Percentiles rank a stretch among this genome's conserved stretches.
Evolutionary conservation across 2,888 invertebrate genomes (phyloP).

Genomic region (Meliscaeva auricollis): DNA sequence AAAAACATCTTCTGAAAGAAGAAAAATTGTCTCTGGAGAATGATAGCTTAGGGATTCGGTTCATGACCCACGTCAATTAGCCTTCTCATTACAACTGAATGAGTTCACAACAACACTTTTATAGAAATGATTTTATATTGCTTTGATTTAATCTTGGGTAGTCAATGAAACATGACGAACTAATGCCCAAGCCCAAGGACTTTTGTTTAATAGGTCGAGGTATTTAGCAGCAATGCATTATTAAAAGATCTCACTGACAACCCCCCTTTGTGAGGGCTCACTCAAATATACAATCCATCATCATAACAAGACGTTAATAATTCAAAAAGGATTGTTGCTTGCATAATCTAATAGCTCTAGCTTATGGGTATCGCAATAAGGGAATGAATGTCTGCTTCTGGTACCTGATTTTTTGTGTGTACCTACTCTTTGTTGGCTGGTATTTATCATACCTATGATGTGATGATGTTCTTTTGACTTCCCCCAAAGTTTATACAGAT

Average conservation of each 20-base stretch:
- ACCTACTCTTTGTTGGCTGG: background rate
- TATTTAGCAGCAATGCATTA: slow-evolving; percentile 81
- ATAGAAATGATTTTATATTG: slow-evolving; percentile 12
- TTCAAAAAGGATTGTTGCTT: slow-evolving; percentile 76
- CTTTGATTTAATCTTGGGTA: slow-evolving; percentile 64
- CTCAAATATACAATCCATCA: slow-evolving; percentile 67
- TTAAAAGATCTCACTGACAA: slow-evolving; percentile 77
- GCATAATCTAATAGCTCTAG: slow-evolving; percentile 69
- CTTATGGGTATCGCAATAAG: slow-evolving; percentile 55
- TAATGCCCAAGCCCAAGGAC: slow-evolving; percentile 63
- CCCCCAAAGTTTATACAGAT: slow-evolving; percentile 19
- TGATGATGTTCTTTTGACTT: slow-evolving; percentile 58
- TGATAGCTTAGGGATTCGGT: slow-evolving; percentile 31
- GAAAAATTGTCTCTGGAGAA: slow-evolving; percentile 37
- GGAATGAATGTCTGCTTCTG: slow-evolving; percentile 51
- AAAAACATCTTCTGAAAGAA: background rate
- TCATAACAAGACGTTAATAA: slow-evolving; percentile 74
- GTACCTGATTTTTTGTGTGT: slow-evolving; percentile 54
- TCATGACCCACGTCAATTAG: slow-evolving; percentile 64
- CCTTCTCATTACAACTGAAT: slow-evolving; percentile 54
- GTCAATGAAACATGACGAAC: slow-evolving; percentile 64
- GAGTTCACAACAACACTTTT: slow-evolving; percentile 37
- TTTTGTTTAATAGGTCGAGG: slow-evolving; percentile 77
- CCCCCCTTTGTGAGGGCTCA: slow-evolving; percentile 61
- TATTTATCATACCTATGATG: slow-evolving; percentile 45